These are phyloP conservation scores for Alviniconcha marisindica DNA, from an alignment of 1,140 invertebrate genomes.

Conservation along the genomic window DNA sequence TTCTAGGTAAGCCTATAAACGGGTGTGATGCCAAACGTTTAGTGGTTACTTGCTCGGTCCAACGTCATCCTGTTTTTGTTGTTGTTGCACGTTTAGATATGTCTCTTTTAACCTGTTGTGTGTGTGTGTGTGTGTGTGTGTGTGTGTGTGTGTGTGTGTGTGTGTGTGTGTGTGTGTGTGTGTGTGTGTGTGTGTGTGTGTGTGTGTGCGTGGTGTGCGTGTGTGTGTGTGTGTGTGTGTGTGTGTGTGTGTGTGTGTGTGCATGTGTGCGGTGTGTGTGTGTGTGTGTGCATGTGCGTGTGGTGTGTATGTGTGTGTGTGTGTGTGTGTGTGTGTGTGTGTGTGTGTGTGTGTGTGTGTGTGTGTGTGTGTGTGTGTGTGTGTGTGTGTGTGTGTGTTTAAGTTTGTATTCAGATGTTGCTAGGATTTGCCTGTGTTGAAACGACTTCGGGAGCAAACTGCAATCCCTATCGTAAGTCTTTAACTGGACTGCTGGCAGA, in stretches of 20 bases:
- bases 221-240: neutral
- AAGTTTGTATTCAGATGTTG: neutral
- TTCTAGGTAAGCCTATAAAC: too few relatives aligned
- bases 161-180: neutral
- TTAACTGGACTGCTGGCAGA: too few relatives aligned
- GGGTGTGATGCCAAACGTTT: neutral
- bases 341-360: neutral
- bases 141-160: too few relatives aligned
- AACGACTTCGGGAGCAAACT: too few relatives aligned
- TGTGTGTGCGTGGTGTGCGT: neutral
- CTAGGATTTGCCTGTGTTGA: too few relatives aligned
- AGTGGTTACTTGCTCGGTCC: neutral
- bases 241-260: neutral
- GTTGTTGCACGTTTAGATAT: neutral
- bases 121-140: neutral
- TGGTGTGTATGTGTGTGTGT: too few relatives aligned
- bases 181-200: neutral
- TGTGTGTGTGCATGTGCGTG: too few relatives aligned
- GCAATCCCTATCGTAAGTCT: too few relatives aligned
- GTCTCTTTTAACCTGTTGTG: neutral
- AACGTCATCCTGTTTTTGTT: neutral
- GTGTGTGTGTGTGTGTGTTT: neutral
- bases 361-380: neutral
- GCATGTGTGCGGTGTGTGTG: too few relatives aligned
- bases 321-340: neutral